Evolutionary conservation across 2,113 vertebrate species (phyloP), one percentile per base, ranked within the genome.

Genomic region (Taxidea taxus): DNA sequence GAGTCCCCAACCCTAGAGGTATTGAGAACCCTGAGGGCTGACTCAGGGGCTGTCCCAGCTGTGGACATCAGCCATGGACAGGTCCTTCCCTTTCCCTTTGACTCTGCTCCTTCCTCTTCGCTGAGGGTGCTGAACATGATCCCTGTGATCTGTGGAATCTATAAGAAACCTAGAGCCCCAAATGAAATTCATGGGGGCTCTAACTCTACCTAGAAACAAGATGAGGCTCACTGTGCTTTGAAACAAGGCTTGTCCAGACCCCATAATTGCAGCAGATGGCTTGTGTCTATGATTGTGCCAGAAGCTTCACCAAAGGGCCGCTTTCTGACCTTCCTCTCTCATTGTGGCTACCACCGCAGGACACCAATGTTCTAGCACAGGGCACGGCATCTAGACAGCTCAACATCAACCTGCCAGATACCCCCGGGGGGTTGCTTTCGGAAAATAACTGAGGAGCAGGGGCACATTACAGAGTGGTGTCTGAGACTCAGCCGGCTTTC

Each of bases 401-500:
- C 20, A 56, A 0, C 1, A 1, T 11, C 31, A n/a, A 9, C 58
- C 47, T 18, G 18, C 39, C 42, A 0, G 25, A 44, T 18, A 9
- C 11, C 23, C 70, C 2, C 5, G 20, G 31, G 29, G 21, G 39
- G 68, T 56, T 70, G 56, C n/a, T 82, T 51, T 49, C 6, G n/a
- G 37, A 13, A 86, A 37, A 27, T 29, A 20, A 6, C 6, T 27
- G 15, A 12, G 18, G 58, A 58, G 15, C 34, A 47, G 14, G 10
- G 23, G 9, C 12, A 0, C 16, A 3, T n/a, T 2, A 20, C 0
- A 20, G 31, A 51, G 16, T 0, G 37, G 27, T 0, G 1, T 82
- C 23, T 18, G 23, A 54, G 44, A n/a, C 14, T 7, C 27, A 21
- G 2, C 25, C 44, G 34, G 11, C 42, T 1, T 39, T 14, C 29